These are phyloP conservation scores for Henricia sp. DNA, from an alignment of 53 echinoderm and acorn worm species.

Conservation along the genomic window DNA sequence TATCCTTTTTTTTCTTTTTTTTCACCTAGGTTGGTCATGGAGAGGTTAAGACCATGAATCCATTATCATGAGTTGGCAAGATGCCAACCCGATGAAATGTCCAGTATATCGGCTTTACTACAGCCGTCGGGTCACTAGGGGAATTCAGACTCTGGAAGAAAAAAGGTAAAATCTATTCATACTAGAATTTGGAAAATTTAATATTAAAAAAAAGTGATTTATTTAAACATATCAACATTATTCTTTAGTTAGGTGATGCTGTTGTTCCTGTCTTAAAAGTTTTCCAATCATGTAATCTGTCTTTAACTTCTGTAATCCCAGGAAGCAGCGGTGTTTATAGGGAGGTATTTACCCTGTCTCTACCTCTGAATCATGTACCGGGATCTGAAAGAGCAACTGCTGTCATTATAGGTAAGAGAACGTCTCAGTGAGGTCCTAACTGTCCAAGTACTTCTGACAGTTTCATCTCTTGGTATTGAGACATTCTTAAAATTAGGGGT, in stretches of 20 bases:
- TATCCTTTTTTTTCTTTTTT: neutral
- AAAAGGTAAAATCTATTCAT: slow-evolving; percentile 58
- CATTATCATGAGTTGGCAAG: slow-evolving; percentile 74
- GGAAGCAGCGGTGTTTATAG: slow-evolving; percentile 69
- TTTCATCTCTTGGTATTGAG: too few species aligned
- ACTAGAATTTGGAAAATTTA: neutral
- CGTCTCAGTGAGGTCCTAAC: too few species aligned
- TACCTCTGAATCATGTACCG: slow-evolving; percentile 90
- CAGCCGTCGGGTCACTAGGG: slow-evolving; percentile 81
- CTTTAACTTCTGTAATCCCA: too few species aligned
- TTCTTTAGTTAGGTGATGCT: too few species aligned
- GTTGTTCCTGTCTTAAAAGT: too few species aligned
- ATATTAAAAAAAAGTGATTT: neutral
- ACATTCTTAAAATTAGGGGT: too few species aligned
- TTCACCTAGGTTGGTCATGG: slow-evolving; percentile 80
- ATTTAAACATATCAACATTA: too few species aligned
- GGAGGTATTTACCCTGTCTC: slow-evolving; percentile 77
- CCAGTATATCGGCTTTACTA: slow-evolving; percentile 90
- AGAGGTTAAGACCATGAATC: slow-evolving; percentile 80
- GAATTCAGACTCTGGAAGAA: slow-evolving; percentile 98
- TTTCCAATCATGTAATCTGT: too few species aligned
- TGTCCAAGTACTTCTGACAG: too few species aligned
- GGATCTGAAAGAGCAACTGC: slow-evolving; percentile 82
- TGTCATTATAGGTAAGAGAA: slow-evolving; percentile 64
- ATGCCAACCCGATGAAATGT: slow-evolving; percentile 65